phyloP scores from a whole-genome alignment of 1,140 invertebrate species.

The Laupala kohalensis region DNA sequence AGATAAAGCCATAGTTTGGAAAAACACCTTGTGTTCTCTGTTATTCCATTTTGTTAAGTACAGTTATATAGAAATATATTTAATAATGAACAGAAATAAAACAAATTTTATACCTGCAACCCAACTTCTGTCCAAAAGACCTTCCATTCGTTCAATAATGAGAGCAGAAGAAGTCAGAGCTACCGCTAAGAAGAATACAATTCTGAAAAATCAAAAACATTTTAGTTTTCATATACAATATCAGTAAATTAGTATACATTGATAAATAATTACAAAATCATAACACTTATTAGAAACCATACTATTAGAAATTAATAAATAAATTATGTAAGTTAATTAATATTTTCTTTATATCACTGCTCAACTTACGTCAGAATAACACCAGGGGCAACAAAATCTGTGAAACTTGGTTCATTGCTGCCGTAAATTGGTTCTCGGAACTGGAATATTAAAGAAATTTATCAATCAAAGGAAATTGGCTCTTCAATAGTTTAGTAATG shows the following conservation, averaged over 20 bases:
- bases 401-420: constrained; percentile 72
- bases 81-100: not conserved
- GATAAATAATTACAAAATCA: too few species aligned
- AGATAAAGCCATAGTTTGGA: too few species aligned
- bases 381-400: constrained; percentile 89
- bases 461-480: not conserved
- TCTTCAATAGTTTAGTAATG: not conserved
- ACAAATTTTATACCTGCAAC: constrained; percentile 41
- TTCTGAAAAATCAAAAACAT: constrained; percentile 47
- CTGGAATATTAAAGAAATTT: constrained; percentile 25
- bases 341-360: not conserved
- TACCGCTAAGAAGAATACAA: constrained; percentile 86
- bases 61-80: too few species aligned
- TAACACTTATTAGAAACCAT: too few species aligned
- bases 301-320: too few species aligned
- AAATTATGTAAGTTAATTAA: too few species aligned
- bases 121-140: constrained; percentile 77
- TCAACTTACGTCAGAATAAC: constrained; percentile 76
- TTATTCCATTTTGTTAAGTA: too few species aligned
- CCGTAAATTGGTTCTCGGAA: constrained; percentile 74
- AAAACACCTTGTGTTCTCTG: too few species aligned
- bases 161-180: constrained; percentile 85
- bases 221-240: too few species aligned
- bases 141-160: constrained; percentile 78
- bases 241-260: too few species aligned